phyloP scores from a whole-genome alignment of 2,113 vertebrate genomes.

The Astur gentilis region DNA sequence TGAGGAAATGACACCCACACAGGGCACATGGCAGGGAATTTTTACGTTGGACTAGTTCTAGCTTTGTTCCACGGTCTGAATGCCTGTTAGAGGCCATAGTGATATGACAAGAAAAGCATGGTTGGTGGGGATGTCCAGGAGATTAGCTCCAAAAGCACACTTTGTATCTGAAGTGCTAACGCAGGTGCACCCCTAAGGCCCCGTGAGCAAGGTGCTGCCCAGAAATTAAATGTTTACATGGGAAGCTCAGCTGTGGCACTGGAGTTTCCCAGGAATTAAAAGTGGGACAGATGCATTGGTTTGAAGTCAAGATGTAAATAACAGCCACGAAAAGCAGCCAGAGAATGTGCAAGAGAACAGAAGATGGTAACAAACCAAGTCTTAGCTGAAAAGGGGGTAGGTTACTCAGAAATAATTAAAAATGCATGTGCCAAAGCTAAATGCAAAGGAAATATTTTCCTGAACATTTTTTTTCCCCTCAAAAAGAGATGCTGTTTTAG shows the following conservation, averaged over 20 bases:
- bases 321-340: not conserved
- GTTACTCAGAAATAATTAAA: not conserved
- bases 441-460: not conserved
- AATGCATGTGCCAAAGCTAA: not conserved
- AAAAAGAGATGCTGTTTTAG: not conserved
- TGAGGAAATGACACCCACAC: not conserved
- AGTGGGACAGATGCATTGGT: not conserved
- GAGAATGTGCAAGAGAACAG: not conserved
- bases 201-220: not conserved
- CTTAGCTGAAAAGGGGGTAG: not conserved
- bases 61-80: not conserved
- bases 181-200: not conserved
- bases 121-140: not conserved
- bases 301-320: constrained; percentile 4
- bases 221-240: not conserved
- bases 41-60: not conserved
- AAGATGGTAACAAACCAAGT: not conserved
- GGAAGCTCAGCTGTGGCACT: not conserved
- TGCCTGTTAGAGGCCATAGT: not conserved
- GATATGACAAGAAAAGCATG: not conserved
- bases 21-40: not conserved
- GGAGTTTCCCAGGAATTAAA: not conserved
- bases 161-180: not conserved
- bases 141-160: not conserved
- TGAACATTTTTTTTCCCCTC: not conserved